Conservation (phyloP, 2,797 vertebrate genomes). For the Schizopygopsis pylzovi region DNA sequence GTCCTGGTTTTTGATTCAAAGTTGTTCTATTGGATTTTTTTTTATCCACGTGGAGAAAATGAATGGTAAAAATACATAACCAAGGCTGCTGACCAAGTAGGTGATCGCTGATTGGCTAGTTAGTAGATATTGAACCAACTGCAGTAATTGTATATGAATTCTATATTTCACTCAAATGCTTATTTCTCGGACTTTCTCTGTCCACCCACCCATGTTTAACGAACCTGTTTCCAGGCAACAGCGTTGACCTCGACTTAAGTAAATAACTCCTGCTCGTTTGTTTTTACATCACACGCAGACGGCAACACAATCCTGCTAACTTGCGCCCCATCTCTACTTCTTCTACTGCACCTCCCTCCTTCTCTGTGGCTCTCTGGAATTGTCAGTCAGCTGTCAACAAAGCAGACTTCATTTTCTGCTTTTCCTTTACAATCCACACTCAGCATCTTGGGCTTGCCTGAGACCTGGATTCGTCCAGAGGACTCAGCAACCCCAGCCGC, state of each 20-base stretch:
- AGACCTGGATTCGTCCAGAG: no score
- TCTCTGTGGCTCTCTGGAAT: no score
- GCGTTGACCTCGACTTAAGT: slow-evolving; percentile 68
- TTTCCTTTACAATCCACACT: no score
- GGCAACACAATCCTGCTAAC: no score
- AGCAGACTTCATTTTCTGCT: no score
- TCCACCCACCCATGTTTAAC: slow-evolving; percentile 57
- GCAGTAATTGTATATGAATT: slow-evolving; percentile 51
- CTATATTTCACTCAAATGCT: slow-evolving; percentile 62
- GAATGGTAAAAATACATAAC: background rate
- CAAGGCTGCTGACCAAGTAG: background rate
- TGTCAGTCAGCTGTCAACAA: no score
- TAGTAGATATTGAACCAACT: background rate
- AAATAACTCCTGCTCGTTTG: slow-evolving; percentile 68
- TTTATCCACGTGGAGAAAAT: background rate
- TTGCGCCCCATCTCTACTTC: no score
- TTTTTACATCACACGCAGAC: slow-evolving; percentile 48
- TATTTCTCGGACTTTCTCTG: slow-evolving; percentile 11
- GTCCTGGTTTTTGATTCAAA: background rate
- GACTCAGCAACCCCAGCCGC: no score
- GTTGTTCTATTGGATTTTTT: no score
- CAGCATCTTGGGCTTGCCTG: no score
- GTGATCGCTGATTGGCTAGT: background rate
- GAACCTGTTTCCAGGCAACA: slow-evolving; percentile 78
- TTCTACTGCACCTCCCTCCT: no score